These are phyloP conservation scores for Pyrocephalus nanus DNA, from an alignment of 2,797 vertebrate genomes.

Conservation along the genomic window DNA sequence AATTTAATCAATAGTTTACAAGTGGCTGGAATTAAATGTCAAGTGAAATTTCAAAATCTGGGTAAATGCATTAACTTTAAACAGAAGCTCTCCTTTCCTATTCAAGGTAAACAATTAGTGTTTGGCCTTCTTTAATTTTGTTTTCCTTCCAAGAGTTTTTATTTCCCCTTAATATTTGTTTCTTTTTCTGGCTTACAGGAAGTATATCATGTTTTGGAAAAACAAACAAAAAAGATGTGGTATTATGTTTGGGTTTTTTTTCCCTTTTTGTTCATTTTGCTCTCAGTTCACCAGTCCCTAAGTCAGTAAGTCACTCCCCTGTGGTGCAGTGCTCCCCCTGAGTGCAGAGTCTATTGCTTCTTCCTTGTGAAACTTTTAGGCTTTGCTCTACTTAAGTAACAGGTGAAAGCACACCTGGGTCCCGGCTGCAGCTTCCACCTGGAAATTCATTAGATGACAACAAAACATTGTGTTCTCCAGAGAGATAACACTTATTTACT, in stretches of 20 bases:
- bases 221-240: neutral
- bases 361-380: neutral
- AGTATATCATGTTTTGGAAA: neutral
- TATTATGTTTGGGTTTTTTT: neutral
- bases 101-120: neutral
- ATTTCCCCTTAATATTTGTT: neutral
- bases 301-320: neutral
- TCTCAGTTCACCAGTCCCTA: too few species aligned
- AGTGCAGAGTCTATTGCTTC: neutral
- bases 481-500: neutral
- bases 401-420: neutral
- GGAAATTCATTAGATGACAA: neutral
- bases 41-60: constrained; percentile 42
- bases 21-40: constrained; percentile 1
- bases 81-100: neutral
- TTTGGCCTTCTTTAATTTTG: neutral
- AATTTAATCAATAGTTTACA: constrained; percentile 30
- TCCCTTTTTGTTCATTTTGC: neutral
- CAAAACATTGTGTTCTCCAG: neutral
- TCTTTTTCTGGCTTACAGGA: neutral
- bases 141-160: neutral
- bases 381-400: neutral
- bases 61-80: constrained; percentile 5
- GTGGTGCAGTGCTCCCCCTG: too few species aligned
- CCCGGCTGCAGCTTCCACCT: neutral